Base-by-base conservation (phyloP, 2,113 vertebrate species). In the Archocentrus centrarchus region DNA sequence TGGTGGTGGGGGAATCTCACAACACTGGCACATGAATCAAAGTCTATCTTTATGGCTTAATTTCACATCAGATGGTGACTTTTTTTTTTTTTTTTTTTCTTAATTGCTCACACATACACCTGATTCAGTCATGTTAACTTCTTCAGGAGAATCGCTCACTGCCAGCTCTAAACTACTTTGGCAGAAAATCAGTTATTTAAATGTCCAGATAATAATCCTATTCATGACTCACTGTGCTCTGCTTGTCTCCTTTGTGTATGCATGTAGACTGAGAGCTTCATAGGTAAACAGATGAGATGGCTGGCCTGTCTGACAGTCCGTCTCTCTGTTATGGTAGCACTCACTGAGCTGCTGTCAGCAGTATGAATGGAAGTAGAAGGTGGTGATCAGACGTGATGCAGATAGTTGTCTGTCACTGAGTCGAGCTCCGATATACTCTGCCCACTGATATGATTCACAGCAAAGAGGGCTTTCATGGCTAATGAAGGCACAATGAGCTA, bases 131-230 rank as follows among this genome's bases (percentile, higher is more conserved):
- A 77, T 35, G 15, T 44, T 81, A 37, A 63, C 75, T 11, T 64
- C 35, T 35, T 14, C 30, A 20, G 8, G 41, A 62, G 30, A 55
- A 47, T 32, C 57, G 14, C 53, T 63, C 18, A 10, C 59, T 7
- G 68, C 59, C 18, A 41, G 30, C 18, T 47, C 18, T 39, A 59
- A 79, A 79, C 15, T 30, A 66, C 62, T 50, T 32, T 61, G 39
- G 55, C 58, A 59, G 83, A 53, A 75, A 80, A 84, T 80, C 60
- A 83, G 50, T 82, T 87, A 84, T 86, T 82, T 39, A 86, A 63
- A 84, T 39, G 1, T 24, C 14, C 37, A 2, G 39, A 77, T 88
- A 81, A 89, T 50, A 39, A 39, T 75, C 64, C 0, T 81, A 41
- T 32, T 83, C 24, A 13, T 57, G 55, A 82, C 68, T 84, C 24